Conservation (phyloP, 1,140 invertebrate species). For the Drosophila sucinea region DNA sequence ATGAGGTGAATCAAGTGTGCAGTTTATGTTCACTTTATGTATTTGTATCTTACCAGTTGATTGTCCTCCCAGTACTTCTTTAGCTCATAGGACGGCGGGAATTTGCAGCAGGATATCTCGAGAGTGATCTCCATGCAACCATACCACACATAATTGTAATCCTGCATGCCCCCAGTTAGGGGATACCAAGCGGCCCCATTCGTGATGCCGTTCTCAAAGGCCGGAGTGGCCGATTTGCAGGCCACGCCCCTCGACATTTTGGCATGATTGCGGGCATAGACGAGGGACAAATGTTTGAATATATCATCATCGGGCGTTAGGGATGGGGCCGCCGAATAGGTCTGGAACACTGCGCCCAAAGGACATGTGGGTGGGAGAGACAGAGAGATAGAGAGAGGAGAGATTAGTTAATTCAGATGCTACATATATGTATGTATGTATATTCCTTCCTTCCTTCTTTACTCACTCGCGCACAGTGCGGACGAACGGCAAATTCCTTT, state of each 20-base stretch:
- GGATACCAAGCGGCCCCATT: slow-evolving; percentile 97
- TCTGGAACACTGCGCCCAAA: slow-evolving; percentile 90
- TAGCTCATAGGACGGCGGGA: slow-evolving; percentile 92
- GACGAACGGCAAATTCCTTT: slow-evolving; percentile 93
- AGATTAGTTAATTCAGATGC: slow-evolving; percentile 45
- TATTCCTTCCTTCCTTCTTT: slow-evolving; percentile 11
- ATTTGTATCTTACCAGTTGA: slow-evolving; percentile 87
- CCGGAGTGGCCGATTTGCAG: slow-evolving; percentile 89
- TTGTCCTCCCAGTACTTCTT: slow-evolving; percentile 98
- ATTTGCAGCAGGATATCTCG: slow-evolving; percentile 99
- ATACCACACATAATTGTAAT: slow-evolving; percentile 99
- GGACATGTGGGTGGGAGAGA: slow-evolving; percentile 84
- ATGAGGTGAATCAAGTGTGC: slow-evolving; percentile 72
- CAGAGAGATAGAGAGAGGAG: neutral
- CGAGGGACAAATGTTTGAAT: slow-evolving; percentile 94
- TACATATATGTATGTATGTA: neutral
- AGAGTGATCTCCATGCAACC: slow-evolving; percentile 99
- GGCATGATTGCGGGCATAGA: slow-evolving; percentile 95
- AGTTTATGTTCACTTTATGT: neutral
- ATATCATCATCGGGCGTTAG: slow-evolving; percentile 97
- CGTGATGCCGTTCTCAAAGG: slow-evolving; percentile 93
- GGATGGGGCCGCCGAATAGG: slow-evolving; percentile 89
- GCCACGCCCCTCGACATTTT: slow-evolving; percentile 93
- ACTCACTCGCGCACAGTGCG: slow-evolving; percentile 91
- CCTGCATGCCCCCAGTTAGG: slow-evolving; percentile 95